phyloP scores from a whole-genome alignment of 2,113 vertebrate genomes.

The Leptosomus discolor region DNA sequence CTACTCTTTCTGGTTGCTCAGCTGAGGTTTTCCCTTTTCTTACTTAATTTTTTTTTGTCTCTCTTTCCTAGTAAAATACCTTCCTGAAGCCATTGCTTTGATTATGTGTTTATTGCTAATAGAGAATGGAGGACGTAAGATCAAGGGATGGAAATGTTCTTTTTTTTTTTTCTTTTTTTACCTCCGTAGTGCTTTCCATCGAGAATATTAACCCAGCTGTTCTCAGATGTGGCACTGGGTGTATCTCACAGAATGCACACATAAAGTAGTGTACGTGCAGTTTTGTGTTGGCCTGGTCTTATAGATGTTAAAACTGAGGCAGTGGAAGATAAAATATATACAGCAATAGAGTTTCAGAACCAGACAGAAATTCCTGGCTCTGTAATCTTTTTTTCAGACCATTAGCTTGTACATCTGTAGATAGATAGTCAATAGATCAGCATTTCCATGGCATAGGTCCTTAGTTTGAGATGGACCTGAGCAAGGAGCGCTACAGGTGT shows the following conservation, averaged over 20 bases:
- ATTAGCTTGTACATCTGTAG: not conserved
- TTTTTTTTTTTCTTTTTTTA: not conserved
- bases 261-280: not conserved
- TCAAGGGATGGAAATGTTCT: not conserved
- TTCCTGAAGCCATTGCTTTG: not conserved
- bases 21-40: not conserved
- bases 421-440: not conserved
- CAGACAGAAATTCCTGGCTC: not conserved
- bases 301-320: not conserved
- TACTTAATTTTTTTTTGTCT: not conserved
- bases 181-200: not conserved
- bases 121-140: not conserved
- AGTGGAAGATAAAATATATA: not conserved
- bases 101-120: not conserved
- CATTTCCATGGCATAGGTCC: not conserved
- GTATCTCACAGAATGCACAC: not conserved
- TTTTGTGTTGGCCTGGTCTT: not conserved
- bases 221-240: not conserved
- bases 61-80: not conserved
- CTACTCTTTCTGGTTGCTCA: not conserved
- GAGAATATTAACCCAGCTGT: not conserved
- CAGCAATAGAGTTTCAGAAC: not conserved
- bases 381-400: not conserved
- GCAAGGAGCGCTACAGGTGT: not conserved
- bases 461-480: not conserved